phyloP scores from a whole-genome alignment of 2,113 vertebrate genomes.

The Ammodytes marinus region DNA sequence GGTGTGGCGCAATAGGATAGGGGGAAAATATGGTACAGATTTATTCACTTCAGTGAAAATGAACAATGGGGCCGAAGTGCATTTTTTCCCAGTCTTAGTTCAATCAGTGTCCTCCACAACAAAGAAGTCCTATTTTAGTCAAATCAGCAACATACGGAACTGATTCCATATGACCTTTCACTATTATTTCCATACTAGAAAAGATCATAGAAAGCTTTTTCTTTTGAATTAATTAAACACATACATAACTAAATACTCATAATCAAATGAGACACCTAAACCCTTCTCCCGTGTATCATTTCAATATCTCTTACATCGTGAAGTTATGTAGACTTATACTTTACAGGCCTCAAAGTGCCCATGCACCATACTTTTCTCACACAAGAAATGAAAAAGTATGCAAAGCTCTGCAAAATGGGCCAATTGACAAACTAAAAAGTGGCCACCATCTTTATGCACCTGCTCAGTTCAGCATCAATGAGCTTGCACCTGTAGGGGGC shows the following conservation, averaged over 20 bases:
- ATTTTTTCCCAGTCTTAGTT: constrained; percentile 34
- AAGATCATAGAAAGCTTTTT: neutral
- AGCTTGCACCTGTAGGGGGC: constrained; percentile 77
- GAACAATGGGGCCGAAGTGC: constrained; percentile 70
- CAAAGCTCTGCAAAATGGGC: constrained; percentile 55
- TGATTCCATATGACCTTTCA: neutral
- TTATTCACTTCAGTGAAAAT: constrained; percentile 61
- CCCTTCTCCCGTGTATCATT: neutral
- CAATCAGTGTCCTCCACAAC: constrained; percentile 38
- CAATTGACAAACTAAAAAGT: constrained; percentile 63
- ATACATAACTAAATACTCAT: neutral
- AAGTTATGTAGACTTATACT: constrained; percentile 8
- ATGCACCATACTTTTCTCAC: constrained; percentile 17
- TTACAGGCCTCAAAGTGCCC: constrained; percentile 31
- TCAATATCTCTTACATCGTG: constrained; percentile 2
- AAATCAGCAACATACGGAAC: constrained; percentile 17
- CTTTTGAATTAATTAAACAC: neutral
- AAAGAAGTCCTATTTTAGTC: constrained; percentile 33
- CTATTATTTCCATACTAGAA: neutral
- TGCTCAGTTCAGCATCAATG: constrained; percentile 62
- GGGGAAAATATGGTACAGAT: constrained; percentile 43
- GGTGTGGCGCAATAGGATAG: constrained; percentile 81
- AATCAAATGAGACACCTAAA: neutral
- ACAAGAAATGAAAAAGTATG: constrained; percentile 4
- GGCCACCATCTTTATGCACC: constrained; percentile 56